Evolutionary conservation across 2,113 vertebrate species (phyloP).

Genomic region (human (Homo sapiens)): DNA sequence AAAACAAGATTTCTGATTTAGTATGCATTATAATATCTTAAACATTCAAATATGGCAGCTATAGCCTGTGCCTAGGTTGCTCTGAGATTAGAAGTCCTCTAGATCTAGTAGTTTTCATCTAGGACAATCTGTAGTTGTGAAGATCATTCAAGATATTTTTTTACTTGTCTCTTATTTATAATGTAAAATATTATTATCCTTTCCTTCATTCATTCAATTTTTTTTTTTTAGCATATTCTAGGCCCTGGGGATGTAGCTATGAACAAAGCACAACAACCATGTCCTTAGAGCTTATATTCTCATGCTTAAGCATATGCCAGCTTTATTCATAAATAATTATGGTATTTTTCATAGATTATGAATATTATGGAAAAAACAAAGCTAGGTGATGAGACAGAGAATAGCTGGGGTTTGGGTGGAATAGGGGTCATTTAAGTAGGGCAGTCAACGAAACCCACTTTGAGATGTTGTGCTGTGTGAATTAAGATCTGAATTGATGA

Average conservation of each 20-base stretch:
- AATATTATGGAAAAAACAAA: slow-evolving; percentile 1
- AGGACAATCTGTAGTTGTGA: neutral
- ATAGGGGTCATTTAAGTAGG: neutral
- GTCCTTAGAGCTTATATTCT: neutral
- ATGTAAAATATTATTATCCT: neutral
- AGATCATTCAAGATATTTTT: neutral
- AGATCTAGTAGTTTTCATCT: neutral
- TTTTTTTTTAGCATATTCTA: neutral
- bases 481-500: neutral
- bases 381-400: neutral
- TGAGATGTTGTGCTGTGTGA: neutral
- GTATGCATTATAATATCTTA: neutral
- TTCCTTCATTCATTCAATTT: neutral
- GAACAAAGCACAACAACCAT: neutral
- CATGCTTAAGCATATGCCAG: neutral
- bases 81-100: neutral
- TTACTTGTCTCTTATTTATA: neutral
- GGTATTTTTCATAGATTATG: neutral
- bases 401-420: neutral
- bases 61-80: neutral
- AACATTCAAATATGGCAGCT: neutral
- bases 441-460: neutral
- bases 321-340: neutral
- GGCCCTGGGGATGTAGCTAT: neutral
- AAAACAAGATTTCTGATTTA: neutral